Evolutionary conservation across 2,797 vertebrate species (phyloP), one percentile per base, ranked within the genome.

Genomic region (Chelidonichthys spinosus): DNA sequence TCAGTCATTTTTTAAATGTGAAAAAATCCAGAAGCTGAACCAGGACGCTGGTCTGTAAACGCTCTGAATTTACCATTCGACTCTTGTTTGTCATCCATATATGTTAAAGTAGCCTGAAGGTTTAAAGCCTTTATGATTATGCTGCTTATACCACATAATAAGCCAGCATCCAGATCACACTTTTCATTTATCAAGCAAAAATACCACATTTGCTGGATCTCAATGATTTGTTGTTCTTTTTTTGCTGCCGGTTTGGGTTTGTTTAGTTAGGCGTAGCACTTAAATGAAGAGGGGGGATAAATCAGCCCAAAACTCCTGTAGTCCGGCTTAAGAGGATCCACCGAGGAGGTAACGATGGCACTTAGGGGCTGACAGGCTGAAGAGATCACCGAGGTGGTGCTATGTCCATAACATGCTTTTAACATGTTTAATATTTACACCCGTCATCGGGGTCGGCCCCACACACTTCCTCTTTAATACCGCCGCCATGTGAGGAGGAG

Each of bases 371-470:
- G 49, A 53, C 61, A 53, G 32, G 25, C 1, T 68, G 18, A 53
- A 60, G 56, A 76, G 4, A 53, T 10, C 25, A 13, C 6, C 11
- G 67, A 63, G 6, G 36, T 25, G 37, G 25, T 47, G 43, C 47
- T 25, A 77, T 68, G 74, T 66, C 69, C 52, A 74, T 78, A 61
- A 74, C 46, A 84, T 52, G 71, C 70, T 84, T 84, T 82, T 73
- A 89, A 72, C 50, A 62, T 74, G 62, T 86, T 85, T 79, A 79
- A 85, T 85, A 85, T 87, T 86, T 69, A 83, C 69, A 82, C 33
- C 68, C 61, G 76, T 84, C 81, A 82, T 7, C 2, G 6, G 17
- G 37, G 36, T 63, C 1, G 36, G 25, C 61, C 5, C 32, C 37
- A 47, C 17, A 46, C 13, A 6, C 18, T 55, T 79, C 14, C 53